Evolutionary conservation across 2,888 invertebrate genomes (phyloP).

Genomic region (Linnaemya vulpina): DNA sequence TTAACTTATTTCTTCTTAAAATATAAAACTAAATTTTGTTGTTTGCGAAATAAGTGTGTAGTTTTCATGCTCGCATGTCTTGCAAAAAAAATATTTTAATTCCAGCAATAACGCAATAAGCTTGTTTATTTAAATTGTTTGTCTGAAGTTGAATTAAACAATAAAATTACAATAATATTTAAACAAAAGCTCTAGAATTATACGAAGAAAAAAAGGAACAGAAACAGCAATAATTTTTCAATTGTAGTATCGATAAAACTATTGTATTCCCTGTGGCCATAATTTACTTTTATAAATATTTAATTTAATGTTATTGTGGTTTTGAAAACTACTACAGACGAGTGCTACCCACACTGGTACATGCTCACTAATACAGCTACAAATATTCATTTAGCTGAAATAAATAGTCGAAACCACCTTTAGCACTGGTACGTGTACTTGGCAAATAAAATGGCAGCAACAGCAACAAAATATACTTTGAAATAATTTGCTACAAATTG

Average conservation of each 20-base stretch:
- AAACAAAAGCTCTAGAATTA: conserved; percentile 30
- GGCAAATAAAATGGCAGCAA: neutral
- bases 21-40: neutral
- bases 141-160: conserved; percentile 57
- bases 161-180: conserved; percentile 55
- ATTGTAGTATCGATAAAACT: conserved; percentile 63
- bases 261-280: conserved; percentile 62
- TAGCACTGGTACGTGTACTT: neutral
- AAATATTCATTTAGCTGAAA: conserved; percentile 15
- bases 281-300: conserved; percentile 71
- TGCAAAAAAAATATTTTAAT: conserved; percentile 27
- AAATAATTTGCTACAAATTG: conserved; percentile 64
- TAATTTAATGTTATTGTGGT: conserved; percentile 68
- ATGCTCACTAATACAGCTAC: neutral
- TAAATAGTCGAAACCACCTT: conserved; percentile 21
- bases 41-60: neutral
- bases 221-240: conserved; percentile 55
- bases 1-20: neutral
- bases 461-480: neutral
- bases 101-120: conserved; percentile 64
- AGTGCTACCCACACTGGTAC: neutral
- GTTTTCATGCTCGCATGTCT: neutral
- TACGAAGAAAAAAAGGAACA: neutral
- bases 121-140: conserved; percentile 60
- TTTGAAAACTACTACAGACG: conserved; percentile 5